Evolutionary conservation across 37 sponge, comb jelly and placozoan species (phyloP).

Genomic region (Agelas oroides): DNA sequence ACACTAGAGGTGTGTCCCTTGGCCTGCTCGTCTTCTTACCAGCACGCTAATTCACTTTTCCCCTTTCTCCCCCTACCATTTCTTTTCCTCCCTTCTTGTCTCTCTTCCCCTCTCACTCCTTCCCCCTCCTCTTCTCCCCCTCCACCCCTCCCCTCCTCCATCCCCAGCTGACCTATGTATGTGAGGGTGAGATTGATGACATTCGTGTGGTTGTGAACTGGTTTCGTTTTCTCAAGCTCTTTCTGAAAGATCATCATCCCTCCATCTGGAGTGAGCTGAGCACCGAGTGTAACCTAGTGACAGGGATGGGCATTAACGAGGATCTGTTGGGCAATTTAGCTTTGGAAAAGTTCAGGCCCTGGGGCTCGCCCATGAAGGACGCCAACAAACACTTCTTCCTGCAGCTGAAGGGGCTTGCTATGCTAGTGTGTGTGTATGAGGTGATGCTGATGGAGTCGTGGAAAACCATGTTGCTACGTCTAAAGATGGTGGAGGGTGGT

Average conservation of each 20-base stretch:
- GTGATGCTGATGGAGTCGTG: not conserved
- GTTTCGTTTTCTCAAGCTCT: not conserved
- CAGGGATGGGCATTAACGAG: constrained; percentile 13
- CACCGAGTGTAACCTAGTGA: not conserved
- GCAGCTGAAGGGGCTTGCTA: constrained; percentile 11
- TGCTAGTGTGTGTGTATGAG: constrained; percentile 1
- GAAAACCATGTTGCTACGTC: not conserved
- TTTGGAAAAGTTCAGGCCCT: not conserved
- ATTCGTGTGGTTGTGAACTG: constrained; percentile 1
- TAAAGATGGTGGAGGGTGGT: constrained; percentile 22
- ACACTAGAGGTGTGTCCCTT: too few species aligned
- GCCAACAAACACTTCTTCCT: constrained; percentile 28
- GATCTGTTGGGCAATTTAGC: not conserved
- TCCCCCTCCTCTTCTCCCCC: too few species aligned
- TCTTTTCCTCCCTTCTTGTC: too few species aligned
- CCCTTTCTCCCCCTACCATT: too few species aligned
- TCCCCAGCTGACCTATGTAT: constrained; percentile 31
- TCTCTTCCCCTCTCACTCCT: too few species aligned
- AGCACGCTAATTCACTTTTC: too few species aligned
- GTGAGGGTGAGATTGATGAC: constrained; percentile 22
- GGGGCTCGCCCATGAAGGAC: not conserved
- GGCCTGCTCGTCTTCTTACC: too few species aligned
- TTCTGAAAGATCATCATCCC: not conserved
- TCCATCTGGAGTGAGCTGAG: constrained; percentile 14
- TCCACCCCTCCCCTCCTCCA: not conserved